Evolutionary conservation across 2,113 vertebrate species (phyloP).

Genomic region (Sinocyclocheilus grahami): DNA sequence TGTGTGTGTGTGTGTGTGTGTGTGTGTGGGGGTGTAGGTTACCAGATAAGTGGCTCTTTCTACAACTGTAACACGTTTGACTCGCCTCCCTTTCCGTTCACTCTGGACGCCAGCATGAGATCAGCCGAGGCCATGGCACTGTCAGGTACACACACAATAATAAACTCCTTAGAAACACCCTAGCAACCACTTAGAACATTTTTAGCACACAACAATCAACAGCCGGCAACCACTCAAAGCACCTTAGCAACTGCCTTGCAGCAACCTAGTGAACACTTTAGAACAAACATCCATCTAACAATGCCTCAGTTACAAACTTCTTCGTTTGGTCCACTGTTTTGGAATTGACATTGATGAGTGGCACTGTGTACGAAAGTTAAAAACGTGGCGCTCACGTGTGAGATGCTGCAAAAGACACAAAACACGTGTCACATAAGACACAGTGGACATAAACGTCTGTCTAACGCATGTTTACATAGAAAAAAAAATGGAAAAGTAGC

Average conservation of each 20-base stretch:
- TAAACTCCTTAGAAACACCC: background rate
- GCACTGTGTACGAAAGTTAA: no score
- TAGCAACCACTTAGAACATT: background rate
- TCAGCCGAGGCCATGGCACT: conserved; percentile 83
- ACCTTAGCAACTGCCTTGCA: background rate
- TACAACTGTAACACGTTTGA: conserved; percentile 90
- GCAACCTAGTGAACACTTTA: background rate
- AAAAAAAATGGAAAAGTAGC: background rate
- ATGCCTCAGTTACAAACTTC: conserved; percentile 19
- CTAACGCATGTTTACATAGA: background rate
- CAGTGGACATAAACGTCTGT: background rate
- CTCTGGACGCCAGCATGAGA: conserved; percentile 85
- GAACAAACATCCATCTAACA: conserved; percentile 31
- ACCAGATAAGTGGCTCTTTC: conserved; percentile 92
- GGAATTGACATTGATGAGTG: background rate
- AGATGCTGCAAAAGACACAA: no score
- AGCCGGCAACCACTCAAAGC: background rate
- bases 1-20: background rate
- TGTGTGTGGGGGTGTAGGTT: conserved; percentile 76
- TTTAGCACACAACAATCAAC: background rate
- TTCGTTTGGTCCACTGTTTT: background rate
- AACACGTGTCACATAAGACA: no score
- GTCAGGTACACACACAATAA: conserved; percentile 78
- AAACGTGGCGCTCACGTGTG: no score
- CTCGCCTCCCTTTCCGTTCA: conserved; percentile 84